These are phyloP conservation scores for Elegia similella DNA, from an alignment of 2,888 invertebrate genomes.

Conservation along the genomic window DNA sequence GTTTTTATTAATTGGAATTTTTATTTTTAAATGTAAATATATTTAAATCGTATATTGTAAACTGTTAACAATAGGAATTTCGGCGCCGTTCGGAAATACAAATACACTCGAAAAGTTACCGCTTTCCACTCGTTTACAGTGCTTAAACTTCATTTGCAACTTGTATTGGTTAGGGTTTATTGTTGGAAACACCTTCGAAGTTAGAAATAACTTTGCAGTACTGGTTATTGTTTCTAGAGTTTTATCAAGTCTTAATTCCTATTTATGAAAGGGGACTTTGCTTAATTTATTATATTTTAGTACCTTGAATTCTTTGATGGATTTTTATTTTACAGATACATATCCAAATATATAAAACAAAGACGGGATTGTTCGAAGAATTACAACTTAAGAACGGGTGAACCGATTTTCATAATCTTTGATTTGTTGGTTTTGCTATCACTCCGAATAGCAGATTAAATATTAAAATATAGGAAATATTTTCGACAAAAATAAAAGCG, in stretches of 20 bases:
- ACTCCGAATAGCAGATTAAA: too few species aligned
- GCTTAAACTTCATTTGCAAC: slow-evolving; percentile 52
- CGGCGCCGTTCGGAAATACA: slow-evolving; percentile 36
- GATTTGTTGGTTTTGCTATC: too few species aligned
- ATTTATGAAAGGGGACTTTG: too few species aligned
- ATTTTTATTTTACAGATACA: too few species aligned
- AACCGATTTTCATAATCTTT: too few species aligned
- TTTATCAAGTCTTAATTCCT: not conserved
- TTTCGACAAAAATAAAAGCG: too few species aligned
- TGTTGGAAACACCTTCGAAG: slow-evolving; percentile 12
- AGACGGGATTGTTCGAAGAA: too few species aligned
- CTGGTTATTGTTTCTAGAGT: too few species aligned
- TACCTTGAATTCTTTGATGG: too few species aligned
- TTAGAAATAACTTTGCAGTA: not conserved
- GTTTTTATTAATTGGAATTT: slow-evolving; percentile 43
- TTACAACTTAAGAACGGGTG: too few species aligned
- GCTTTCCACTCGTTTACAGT: slow-evolving; percentile 41
- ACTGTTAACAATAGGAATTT: slow-evolving; percentile 36
- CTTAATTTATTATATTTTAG: not conserved
- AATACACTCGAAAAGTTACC: slow-evolving; percentile 39
- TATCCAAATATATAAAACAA: too few species aligned
- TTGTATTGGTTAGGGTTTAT: slow-evolving; percentile 22
- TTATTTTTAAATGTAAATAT: slow-evolving; percentile 43
- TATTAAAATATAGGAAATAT: too few species aligned
- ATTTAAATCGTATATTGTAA: slow-evolving; percentile 30